Conservation (phyloP, 2,797 vertebrate species). For the Malurus splendens region DNA sequence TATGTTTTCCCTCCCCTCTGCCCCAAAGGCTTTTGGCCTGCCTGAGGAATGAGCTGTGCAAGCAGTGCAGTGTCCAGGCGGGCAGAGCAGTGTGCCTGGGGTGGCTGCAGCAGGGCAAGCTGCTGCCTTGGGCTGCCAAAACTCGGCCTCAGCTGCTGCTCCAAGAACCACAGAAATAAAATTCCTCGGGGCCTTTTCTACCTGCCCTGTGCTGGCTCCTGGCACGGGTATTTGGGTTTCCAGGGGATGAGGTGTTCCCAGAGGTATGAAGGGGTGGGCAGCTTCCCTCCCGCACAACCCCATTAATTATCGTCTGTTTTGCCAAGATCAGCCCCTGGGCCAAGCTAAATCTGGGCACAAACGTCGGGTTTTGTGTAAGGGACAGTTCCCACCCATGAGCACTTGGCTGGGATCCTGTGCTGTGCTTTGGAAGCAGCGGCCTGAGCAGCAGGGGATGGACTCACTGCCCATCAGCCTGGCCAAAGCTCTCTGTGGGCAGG, state of each 20-base stretch:
- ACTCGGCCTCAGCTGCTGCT: not conserved
- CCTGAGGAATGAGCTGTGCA: not conserved
- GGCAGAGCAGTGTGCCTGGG: fast-evolving
- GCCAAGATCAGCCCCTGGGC: not conserved
- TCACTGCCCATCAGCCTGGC: fast-evolving
- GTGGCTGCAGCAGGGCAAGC: not conserved
- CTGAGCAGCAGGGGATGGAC: fast-evolving
- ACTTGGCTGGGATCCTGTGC: not conserved
- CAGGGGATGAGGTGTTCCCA: not conserved
- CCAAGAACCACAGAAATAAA: not conserved
- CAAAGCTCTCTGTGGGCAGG: not conserved
- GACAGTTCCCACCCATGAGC: not conserved
- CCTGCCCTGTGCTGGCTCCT: not conserved
- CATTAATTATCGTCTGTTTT: fast-evolving
- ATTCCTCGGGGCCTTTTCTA: fast-evolving
- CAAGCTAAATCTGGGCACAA: not conserved
- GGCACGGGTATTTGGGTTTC: not conserved
- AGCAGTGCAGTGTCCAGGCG: fast-evolving
- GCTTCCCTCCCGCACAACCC: not conserved
- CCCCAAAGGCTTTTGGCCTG: not conserved
- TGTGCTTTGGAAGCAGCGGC: not conserved
- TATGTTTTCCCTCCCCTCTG: not conserved
- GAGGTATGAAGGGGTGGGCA: not conserved
- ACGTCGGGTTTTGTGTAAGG: not conserved
- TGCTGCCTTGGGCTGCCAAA: not conserved